Evolutionary conservation across 2,113 vertebrate species (phyloP).

Genomic region (Aldabrachelys gigantea): DNA sequence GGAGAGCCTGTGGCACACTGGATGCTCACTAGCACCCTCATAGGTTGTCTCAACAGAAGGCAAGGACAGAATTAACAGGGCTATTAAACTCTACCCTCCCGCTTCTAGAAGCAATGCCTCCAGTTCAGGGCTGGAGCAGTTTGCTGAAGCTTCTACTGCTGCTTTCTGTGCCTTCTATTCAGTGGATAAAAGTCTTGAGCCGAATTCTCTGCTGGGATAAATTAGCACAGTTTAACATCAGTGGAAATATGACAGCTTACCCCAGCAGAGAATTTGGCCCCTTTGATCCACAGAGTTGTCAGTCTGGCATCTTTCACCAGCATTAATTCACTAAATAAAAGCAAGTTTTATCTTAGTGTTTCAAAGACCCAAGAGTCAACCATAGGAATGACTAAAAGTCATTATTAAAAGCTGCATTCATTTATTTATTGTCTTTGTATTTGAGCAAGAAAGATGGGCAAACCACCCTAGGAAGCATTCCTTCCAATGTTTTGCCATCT

Average conservation of each 20-base stretch:
- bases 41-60: background rate
- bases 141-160: background rate
- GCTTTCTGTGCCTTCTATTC: rapidly evolving
- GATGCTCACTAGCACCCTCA: background rate
- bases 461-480: background rate
- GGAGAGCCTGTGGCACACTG: too few relatives aligned
- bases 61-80: background rate
- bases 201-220: background rate
- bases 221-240: background rate
- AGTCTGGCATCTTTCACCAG: background rate
- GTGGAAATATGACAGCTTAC: background rate
- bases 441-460: background rate
- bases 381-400: background rate
- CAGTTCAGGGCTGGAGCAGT: background rate
- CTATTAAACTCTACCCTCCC: background rate
- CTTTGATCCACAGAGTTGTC: background rate
- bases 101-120: background rate
- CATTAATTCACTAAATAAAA: background rate
- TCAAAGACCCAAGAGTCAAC: background rate
- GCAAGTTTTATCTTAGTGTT: background rate
- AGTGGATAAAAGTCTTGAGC: background rate
- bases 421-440: background rate
- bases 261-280: background rate
- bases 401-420: background rate
- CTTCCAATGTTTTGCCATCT: background rate